A percentile compares a stretch with the other conserved stretches of the same genome.
Conservation (phyloP, 2,888 invertebrate genomes). For the Eupithecia exiguata region DNA sequence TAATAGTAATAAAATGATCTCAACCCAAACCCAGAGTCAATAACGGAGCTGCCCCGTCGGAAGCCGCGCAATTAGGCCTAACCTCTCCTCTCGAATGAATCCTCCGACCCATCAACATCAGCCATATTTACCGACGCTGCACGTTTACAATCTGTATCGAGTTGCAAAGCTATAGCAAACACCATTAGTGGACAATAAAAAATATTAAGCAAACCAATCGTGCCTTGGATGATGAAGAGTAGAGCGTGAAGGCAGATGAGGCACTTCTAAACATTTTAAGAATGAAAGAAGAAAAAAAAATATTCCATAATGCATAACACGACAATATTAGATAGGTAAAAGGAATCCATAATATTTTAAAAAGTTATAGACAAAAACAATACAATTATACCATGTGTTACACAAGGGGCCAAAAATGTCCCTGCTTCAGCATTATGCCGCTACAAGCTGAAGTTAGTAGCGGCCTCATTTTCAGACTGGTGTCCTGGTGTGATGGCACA, state of each 20-base stretch:
- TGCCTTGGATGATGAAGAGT: constrained; percentile 43
- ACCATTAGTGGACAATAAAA: constrained; percentile 60
- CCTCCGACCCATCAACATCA: not conserved
- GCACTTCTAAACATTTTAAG: constrained; percentile 7
- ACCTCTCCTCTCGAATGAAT: not conserved
- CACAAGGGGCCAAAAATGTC: too few relatives aligned
- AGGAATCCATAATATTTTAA: too few relatives aligned
- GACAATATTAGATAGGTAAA: too few relatives aligned
- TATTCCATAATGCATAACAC: too few relatives aligned
- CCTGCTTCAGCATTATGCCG: too few relatives aligned
- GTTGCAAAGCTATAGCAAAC: constrained; percentile 55
- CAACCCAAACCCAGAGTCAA: not conserved
- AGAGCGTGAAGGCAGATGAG: constrained; percentile 25
- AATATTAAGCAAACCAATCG: constrained; percentile 51
- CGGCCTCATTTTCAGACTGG: too few relatives aligned
- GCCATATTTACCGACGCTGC: constrained; percentile 36
- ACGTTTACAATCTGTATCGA: constrained; percentile 53
- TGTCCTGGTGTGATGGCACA: too few relatives aligned
- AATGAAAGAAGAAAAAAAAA: too few relatives aligned
- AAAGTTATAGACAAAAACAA: too few relatives aligned
- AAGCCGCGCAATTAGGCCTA: constrained; percentile 19
- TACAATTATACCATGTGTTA: too few relatives aligned
- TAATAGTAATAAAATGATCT: not conserved
- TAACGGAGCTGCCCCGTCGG: not conserved
- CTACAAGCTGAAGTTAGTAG: too few relatives aligned